A percentile compares a stretch with the other conserved stretches of the same genome.
Evolutionary conservation across 2,797 vertebrate genomes (phyloP).

Genomic region (Propithecus deckenii): DNA sequence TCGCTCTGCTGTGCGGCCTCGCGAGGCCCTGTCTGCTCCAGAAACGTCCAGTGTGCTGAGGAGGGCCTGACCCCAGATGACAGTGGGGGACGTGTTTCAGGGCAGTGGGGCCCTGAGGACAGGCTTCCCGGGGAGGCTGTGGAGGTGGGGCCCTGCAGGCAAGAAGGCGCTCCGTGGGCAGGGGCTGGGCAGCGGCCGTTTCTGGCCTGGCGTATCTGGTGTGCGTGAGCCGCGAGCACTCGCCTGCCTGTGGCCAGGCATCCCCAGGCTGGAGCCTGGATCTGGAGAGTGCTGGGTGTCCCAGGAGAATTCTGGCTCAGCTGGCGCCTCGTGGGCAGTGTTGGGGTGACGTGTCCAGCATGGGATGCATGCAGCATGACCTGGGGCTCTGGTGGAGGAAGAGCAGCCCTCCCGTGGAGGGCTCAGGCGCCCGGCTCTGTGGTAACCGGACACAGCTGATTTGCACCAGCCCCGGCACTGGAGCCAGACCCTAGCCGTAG

Average conservation of each 20-base stretch:
- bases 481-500: background rate
- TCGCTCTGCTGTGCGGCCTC: fast-evolving
- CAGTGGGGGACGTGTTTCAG: fast-evolving
- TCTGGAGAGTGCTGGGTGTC: background rate
- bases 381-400: background rate
- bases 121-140: background rate
- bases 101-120: background rate
- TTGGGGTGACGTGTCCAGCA: fast-evolving
- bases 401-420: background rate
- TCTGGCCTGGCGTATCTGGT: background rate
- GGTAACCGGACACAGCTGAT: background rate
- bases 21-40: background rate
- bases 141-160: background rate
- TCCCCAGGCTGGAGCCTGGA: background rate
- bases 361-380: fast-evolving
- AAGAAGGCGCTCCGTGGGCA: fast-evolving
- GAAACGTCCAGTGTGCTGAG: background rate
- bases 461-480: fast-evolving
- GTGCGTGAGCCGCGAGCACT: fast-evolving
- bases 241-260: fast-evolving
- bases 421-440: background rate
- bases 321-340: fast-evolving
- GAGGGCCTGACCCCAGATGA: background rate
- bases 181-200: too few species aligned
- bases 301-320: background rate